Evolutionary conservation across 2,113 vertebrate species (phyloP).

Genomic region (Epinephelus moara): DNA sequence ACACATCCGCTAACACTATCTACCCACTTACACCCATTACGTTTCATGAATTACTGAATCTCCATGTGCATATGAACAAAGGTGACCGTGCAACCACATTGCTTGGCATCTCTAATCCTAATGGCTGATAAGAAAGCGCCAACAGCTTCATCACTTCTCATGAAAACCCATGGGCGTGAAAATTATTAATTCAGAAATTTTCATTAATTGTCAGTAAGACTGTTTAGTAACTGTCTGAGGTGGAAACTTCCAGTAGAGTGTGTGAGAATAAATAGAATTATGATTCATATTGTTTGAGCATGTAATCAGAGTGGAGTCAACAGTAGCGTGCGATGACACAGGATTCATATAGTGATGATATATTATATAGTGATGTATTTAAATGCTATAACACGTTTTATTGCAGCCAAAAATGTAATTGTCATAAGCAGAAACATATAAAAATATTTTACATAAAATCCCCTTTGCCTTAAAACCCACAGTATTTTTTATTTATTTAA

Average conservation of each 20-base stretch:
- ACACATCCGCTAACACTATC: conserved; percentile 68
- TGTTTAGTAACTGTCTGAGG: not conserved
- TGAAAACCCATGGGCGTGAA: not conserved
- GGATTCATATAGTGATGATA: not conserved
- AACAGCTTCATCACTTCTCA: conserved; percentile 28
- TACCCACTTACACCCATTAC: conserved; percentile 66
- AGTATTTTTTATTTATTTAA: not conserved
- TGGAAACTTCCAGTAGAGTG: conserved; percentile 8
- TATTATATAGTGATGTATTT: not conserved
- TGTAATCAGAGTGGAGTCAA: not conserved
- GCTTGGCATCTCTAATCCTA: conserved; percentile 36
- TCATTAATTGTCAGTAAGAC: not conserved
- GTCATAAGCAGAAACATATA: not conserved
- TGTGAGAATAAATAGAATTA: not conserved
- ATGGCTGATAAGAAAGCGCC: conserved; percentile 35
- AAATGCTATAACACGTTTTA: not conserved
- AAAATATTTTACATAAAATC: not conserved
- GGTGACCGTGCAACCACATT: conserved; percentile 49
- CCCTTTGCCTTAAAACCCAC: too few species aligned
- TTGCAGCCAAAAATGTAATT: not conserved
- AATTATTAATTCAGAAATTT: conserved; percentile 31
- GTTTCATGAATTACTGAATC: conserved; percentile 72
- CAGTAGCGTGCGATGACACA: not conserved
- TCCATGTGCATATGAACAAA: conserved; percentile 53
- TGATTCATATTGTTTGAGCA: not conserved